A percentile compares a stretch with the other conserved stretches of the same genome.
Conservation (phyloP, 2,113 vertebrate species). For the Anser brachyrhynchus region DNA sequence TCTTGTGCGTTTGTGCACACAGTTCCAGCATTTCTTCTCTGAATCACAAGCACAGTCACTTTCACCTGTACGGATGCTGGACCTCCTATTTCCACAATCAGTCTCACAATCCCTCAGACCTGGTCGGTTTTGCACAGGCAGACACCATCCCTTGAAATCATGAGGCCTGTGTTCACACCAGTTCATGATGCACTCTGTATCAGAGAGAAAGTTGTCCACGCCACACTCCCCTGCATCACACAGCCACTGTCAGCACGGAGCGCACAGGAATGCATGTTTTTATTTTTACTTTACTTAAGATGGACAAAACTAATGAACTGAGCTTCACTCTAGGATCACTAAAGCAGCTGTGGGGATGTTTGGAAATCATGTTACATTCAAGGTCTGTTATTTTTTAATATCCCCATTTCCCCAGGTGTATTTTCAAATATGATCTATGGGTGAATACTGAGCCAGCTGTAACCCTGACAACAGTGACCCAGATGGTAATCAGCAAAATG, state of each 20-base stretch:
- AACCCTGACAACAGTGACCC: constrained; percentile 36
- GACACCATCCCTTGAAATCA: background rate
- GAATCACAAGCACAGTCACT: background rate
- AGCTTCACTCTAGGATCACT: background rate
- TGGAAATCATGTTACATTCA: background rate
- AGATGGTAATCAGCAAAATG: constrained; percentile 40
- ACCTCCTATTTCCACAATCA: fast-evolving
- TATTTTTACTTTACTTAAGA: background rate
- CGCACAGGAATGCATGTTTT: fast-evolving
- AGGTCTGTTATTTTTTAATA: constrained; percentile 13
- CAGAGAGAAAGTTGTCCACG: background rate
- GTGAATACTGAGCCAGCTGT: constrained; percentile 1
- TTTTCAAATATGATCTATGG: constrained; percentile 13
- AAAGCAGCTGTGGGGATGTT: background rate
- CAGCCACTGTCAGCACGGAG: background rate
- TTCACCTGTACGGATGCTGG: background rate
- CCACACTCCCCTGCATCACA: background rate
- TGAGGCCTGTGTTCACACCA: background rate
- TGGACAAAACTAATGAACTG: background rate
- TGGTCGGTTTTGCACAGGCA: background rate
- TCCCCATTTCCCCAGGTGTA: constrained; percentile 4
- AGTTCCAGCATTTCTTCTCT: background rate
- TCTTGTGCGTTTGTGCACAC: background rate
- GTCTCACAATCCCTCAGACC: background rate
- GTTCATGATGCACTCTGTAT: fast-evolving